These are phyloP conservation scores for Nanorana parkeri DNA, from an alignment of 2,113 vertebrate genomes.

Conservation along the genomic window DNA sequence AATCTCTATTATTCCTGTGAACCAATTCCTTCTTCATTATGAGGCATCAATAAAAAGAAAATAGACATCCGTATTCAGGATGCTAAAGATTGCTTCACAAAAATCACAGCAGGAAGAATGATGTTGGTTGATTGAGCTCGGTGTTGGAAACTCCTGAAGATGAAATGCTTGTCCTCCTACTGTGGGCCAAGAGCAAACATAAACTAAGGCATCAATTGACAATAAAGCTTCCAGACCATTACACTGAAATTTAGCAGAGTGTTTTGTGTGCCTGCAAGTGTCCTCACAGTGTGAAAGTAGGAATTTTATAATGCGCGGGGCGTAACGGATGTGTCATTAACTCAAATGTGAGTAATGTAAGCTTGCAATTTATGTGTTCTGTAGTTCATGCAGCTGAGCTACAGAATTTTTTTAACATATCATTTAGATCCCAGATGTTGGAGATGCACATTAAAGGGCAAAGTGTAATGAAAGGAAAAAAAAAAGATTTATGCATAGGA, in stretches of 20 bases:
- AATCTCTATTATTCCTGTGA: neutral
- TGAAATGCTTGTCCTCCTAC: constrained; percentile 41
- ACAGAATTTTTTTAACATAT: constrained; percentile 48
- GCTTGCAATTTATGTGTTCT: constrained; percentile 49
- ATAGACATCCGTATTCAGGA: constrained; percentile 22
- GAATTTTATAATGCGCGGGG: constrained; percentile 51
- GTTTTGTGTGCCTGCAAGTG: constrained; percentile 46
- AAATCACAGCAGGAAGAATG: constrained; percentile 48
- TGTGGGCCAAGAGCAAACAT: constrained; percentile 51
- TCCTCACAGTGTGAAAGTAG: constrained; percentile 48
- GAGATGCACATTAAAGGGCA: constrained; percentile 26
- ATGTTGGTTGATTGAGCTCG: constrained; percentile 53
- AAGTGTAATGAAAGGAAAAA: constrained; percentile 21
- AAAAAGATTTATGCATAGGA: constrained; percentile 18
- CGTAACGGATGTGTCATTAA: constrained; percentile 45
- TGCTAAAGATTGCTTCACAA: constrained; percentile 32
- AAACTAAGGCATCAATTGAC: constrained; percentile 53
- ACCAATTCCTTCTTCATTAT: constrained; percentile 20
- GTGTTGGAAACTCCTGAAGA: constrained; percentile 30
- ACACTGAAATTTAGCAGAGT: constrained; percentile 41
- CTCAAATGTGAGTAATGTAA: constrained; percentile 53
- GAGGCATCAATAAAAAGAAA: neutral
- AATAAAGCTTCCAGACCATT: constrained; percentile 55
- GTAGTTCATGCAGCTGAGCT: constrained; percentile 45
- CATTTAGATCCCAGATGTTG: constrained; percentile 43